Evolutionary conservation across 2,888 invertebrate genomes (phyloP), one percentile per base, ranked within the genome.

Genomic region (Pedicia rivosa): DNA sequence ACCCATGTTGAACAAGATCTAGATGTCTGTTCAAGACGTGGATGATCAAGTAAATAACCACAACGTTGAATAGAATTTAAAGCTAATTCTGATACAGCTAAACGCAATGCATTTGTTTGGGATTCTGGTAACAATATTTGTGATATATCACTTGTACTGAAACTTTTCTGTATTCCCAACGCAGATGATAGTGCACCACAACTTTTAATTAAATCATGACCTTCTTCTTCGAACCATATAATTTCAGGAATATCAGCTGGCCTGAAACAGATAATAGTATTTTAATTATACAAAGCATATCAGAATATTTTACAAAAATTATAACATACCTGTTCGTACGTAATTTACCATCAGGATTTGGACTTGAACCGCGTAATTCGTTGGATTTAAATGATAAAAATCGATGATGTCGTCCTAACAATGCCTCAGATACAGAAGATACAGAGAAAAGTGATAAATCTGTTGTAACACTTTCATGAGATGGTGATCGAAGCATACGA

Each of bases 1-100:
- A 84, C 86, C 84, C 86, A 86, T 0, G 84, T 86, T 44, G 82
- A 82, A 58, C 84, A 83, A 0, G 83, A 83, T 4, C 86, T 66
- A 8, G 69, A 73, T 14, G 69, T 65, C 39, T 46, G 45, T 31
- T 75, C 74, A 42, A 78, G 58, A 34, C 72, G 62, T 3, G 68
- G 64, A 41, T 71, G 67, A 44, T 70, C 69, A 39, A 70, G 47
- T 34, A 70, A 51, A 42, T 68, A 63, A 12, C 66, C 64, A 33
- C 62, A 64, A 39, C 70, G 55, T 48, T 71, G 68, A 29, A 69
- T 53, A 15, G 68, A 64, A 45, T 68, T 70, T n/a, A 73, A 56
- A 2, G 69, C 71, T 42, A 72, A 49, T 34, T 72, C 70, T 1
- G 72, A 72, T 12, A 70, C 68, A 16, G 69, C 56, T 47, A 26